Conservation (phyloP, 2,797 vertebrate species). For the Botia kubotai region DNA sequence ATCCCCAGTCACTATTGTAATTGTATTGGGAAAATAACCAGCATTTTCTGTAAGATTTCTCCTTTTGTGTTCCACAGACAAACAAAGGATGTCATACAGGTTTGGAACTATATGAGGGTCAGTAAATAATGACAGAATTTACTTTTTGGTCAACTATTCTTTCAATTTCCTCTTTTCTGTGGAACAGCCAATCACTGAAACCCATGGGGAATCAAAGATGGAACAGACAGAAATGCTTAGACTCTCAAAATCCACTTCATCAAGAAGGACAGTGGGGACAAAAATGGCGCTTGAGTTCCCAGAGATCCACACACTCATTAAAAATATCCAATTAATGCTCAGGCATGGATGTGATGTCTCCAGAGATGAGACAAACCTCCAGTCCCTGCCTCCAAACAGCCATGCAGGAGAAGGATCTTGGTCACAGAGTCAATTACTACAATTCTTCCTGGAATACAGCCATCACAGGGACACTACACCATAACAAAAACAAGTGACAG, state of each 20-base stretch:
- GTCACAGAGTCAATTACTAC: constrained; percentile 52
- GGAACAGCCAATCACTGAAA: constrained; percentile 67
- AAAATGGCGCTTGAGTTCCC: constrained; percentile 28
- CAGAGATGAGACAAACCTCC: constrained; percentile 31
- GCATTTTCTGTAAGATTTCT: background rate
- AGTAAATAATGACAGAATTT: background rate
- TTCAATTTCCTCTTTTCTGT: constrained; percentile 14
- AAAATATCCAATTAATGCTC: constrained; percentile 72
- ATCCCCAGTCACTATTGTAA: background rate
- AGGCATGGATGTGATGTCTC: constrained; percentile 50
- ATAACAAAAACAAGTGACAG: constrained; percentile 20
- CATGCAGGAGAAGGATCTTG: constrained; percentile 12
- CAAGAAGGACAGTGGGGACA: constrained; percentile 39
- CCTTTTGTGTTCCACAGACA: no score
- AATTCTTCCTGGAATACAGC: constrained; percentile 32
- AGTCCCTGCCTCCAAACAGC: constrained; percentile 54
- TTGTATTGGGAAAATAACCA: background rate
- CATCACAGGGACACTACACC: constrained; percentile 21
- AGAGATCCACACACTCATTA: constrained; percentile 68
- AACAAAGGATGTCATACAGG: no score
- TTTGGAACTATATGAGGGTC: background rate
- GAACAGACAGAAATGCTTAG: constrained; percentile 54
- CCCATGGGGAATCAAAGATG: constrained; percentile 45
- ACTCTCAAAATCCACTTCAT: constrained; percentile 53
- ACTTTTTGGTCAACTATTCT: background rate